Conservation (phyloP, 2,113 vertebrate genomes). For the Physeter macrocephalus region DNA sequence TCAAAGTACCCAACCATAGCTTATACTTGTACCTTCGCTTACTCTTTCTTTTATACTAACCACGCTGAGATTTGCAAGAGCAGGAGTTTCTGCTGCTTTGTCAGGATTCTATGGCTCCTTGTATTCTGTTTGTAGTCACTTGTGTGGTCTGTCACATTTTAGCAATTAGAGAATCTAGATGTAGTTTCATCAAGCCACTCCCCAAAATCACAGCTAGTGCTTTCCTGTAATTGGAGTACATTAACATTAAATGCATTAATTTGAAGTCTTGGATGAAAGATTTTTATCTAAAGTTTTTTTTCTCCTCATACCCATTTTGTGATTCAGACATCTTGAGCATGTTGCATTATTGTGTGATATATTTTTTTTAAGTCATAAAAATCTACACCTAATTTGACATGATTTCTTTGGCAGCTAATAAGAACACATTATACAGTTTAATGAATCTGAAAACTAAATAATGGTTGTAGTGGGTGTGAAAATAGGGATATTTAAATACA, state of each 20-base stretch:
- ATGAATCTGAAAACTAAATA: conserved; percentile 67
- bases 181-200: not conserved
- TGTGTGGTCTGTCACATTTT: not conserved
- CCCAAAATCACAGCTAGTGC: not conserved
- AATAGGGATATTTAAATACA: conserved; percentile 74
- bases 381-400: conserved; percentile 57
- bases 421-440: conserved; percentile 52
- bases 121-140: not conserved
- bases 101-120: not conserved
- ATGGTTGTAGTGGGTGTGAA: conserved; percentile 63
- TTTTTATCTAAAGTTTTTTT: conserved; percentile 36
- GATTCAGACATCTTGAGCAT: not conserved
- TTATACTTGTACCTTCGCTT: not conserved
- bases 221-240: conserved; percentile 18
- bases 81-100: not conserved
- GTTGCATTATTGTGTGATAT: not conserved
- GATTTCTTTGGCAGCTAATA: conserved; percentile 62
- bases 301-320: not conserved
- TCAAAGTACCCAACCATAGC: not conserved
- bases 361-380: conserved; percentile 51
- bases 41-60: not conserved
- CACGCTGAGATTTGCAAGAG: not conserved
- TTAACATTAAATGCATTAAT: conserved; percentile 24
- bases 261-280: conserved; percentile 34
- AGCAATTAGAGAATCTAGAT: not conserved